Conservation (phyloP, 2,888 invertebrate genomes). For the Cabera pusaria region DNA sequence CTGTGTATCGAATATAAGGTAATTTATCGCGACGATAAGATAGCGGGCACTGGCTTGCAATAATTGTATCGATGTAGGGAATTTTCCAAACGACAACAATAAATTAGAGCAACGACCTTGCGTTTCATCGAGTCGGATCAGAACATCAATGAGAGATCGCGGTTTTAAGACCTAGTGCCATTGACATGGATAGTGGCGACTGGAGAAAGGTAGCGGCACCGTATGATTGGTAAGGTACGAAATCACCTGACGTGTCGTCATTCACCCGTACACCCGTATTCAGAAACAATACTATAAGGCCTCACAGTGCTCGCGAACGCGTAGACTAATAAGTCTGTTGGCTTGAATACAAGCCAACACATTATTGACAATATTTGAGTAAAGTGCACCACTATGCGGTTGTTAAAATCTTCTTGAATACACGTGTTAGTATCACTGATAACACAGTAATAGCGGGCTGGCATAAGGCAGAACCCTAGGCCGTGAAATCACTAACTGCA, state of each 20-base stretch:
- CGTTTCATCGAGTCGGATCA: slow-evolving; percentile 33
- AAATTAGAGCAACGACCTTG: slow-evolving; percentile 48
- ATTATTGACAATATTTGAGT: too few relatives aligned
- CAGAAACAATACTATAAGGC: too few relatives aligned
- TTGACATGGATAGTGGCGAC: slow-evolving; percentile 48
- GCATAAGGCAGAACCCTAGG: slow-evolving; percentile 41
- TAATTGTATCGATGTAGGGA: too few relatives aligned
- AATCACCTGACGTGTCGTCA: slow-evolving; percentile 45
- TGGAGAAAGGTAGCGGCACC: slow-evolving; percentile 45
- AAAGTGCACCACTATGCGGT: too few relatives aligned
- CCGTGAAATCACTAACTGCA: slow-evolving; percentile 47
- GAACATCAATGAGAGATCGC: slow-evolving; percentile 33
- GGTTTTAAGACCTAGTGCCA: slow-evolving; percentile 42
- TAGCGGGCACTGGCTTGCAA: slow-evolving; percentile 44
- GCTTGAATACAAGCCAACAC: too few relatives aligned
- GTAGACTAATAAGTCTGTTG: too few relatives aligned
- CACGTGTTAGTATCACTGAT: too few relatives aligned
- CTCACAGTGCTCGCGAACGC: too few relatives aligned
- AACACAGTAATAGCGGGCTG: too few relatives aligned
- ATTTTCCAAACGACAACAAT: too few relatives aligned
- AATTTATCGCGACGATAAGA: slow-evolving; percentile 79
- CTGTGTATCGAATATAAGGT: slow-evolving; percentile 68
- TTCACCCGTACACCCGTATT: too few relatives aligned
- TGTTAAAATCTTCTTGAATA: too few relatives aligned
- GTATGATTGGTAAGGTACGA: slow-evolving; percentile 36